Conservation (phyloP, 2,797 vertebrate genomes). For the Agapornis canus region DNA sequence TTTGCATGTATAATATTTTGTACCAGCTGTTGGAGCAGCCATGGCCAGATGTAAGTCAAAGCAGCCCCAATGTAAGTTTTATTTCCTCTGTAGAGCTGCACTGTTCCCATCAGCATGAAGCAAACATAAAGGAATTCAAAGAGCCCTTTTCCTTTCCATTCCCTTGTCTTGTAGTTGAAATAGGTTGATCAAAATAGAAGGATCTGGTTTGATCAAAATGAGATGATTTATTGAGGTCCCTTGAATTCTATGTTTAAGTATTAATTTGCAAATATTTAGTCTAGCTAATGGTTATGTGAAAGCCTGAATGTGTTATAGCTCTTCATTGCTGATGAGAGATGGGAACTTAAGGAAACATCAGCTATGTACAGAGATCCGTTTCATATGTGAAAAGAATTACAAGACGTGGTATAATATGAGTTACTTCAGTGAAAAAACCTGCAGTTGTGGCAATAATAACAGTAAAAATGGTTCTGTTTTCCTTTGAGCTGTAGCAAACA, state of each 20-base stretch:
- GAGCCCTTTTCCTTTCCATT: neutral
- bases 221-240: neutral
- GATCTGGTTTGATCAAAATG: neutral
- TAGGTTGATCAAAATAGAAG: neutral
- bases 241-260: neutral
- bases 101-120: neutral
- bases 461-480: neutral
- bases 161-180: neutral
- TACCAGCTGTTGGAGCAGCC: neutral
- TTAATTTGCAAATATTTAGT: neutral
- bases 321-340: neutral
- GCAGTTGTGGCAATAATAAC: neutral
- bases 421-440: neutral
- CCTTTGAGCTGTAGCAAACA: neutral
- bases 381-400: neutral
- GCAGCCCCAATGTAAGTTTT: neutral
- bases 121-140: neutral
- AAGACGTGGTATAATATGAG: fast-evolving
- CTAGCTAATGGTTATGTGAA: neutral
- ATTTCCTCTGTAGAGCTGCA: neutral
- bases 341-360: neutral
- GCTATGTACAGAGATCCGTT: neutral
- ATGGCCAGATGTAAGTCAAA: neutral
- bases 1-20: neutral
- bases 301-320: neutral